Percentiles rank a stretch among this genome's conserved stretches.
Conservation (phyloP, 92 coral and sea anemone species). For the Hydrozoanthus gracilis region DNA sequence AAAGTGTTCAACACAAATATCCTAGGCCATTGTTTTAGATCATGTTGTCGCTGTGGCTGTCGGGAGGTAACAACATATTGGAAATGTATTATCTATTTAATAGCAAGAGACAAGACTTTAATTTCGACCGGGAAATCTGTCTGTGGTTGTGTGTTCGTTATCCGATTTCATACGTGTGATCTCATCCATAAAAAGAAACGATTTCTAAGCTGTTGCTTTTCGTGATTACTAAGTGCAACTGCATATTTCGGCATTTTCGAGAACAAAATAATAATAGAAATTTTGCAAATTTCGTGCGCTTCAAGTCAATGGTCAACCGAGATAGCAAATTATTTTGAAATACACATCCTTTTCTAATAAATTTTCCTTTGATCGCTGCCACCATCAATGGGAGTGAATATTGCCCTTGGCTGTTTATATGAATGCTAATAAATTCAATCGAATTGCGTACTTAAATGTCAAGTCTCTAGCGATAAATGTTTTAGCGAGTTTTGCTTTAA, state of each 20-base stretch:
- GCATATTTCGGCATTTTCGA: conserved; percentile 2
- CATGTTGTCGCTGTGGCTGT: neutral
- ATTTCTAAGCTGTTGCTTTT: conserved; percentile 22
- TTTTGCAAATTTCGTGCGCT: conserved; percentile 4
- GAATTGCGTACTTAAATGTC: neutral
- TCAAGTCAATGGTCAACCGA: conserved; percentile 4
- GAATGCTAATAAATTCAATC: conserved; percentile 25
- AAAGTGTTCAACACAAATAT: neutral
- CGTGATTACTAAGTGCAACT: neutral
- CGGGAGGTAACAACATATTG: conserved; percentile 5
- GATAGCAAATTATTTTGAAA: neutral
- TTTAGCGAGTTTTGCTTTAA: neutral
- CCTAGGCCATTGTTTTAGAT: neutral
- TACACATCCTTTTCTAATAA: conserved; percentile 47
- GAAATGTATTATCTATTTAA: conserved; percentile 1
- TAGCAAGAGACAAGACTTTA: conserved; percentile 8
- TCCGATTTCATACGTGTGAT: conserved; percentile 20
- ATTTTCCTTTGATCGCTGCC: conserved; percentile 2
- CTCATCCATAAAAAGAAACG: neutral
- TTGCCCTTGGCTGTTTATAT: conserved; percentile 39
- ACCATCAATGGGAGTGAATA: conserved; percentile 4
- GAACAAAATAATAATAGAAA: neutral
- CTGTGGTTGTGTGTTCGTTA: conserved; percentile 10
- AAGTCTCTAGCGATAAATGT: neutral
- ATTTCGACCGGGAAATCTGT: neutral